Conservation (phyloP, 2,888 invertebrate genomes). For the Tupiocoris notatus region DNA sequence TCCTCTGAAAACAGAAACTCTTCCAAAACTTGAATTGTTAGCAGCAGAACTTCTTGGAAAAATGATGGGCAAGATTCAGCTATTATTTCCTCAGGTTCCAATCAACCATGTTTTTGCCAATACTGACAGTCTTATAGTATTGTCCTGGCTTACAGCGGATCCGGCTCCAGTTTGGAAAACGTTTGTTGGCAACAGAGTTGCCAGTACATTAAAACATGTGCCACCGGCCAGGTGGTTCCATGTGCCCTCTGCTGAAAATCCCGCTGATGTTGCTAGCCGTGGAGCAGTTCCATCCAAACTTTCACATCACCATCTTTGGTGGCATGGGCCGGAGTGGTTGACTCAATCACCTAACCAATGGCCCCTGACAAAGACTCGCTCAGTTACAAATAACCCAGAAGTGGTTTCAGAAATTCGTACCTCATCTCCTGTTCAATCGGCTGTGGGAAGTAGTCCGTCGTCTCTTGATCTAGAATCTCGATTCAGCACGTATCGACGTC, state of each 20-base stretch:
- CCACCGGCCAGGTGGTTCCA: background rate
- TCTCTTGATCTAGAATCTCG: background rate
- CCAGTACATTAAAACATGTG: background rate
- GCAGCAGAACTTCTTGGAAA: background rate
- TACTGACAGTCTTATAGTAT: background rate
- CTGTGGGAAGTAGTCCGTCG: background rate
- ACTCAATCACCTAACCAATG: background rate
- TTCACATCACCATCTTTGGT: background rate
- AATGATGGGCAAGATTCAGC: background rate
- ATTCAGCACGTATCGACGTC: background rate
- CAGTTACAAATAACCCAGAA: background rate
- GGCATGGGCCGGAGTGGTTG: background rate
- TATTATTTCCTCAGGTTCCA: background rate
- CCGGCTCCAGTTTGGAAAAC: slow-evolving; percentile 8
- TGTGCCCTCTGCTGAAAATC: background rate
- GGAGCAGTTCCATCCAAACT: background rate
- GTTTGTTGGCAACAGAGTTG: background rate
- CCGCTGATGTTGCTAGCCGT: background rate
- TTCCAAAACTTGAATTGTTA: background rate
- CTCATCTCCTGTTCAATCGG: background rate
- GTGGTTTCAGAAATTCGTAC: too few relatives aligned
- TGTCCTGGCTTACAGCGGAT: slow-evolving; percentile 4
- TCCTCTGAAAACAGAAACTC: background rate
- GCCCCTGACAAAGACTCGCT: background rate
- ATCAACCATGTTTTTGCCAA: background rate